Percentiles rank a stretch among this genome's conserved stretches.
Evolutionary conservation across 1,140 invertebrate genomes (phyloP).

Genomic region (Philopotamus ludificatus): DNA sequence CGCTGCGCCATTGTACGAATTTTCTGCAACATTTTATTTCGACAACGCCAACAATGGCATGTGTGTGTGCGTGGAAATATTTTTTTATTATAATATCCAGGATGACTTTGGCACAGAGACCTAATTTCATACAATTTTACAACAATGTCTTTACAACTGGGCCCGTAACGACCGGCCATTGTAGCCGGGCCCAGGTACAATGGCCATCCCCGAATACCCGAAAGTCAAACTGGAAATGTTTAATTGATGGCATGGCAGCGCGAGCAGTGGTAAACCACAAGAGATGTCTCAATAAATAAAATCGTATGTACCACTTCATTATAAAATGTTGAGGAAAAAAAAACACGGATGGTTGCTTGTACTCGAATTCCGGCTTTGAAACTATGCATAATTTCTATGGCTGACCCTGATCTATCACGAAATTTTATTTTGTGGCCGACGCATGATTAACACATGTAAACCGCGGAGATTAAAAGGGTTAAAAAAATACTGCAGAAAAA

Average conservation of each 20-base stretch:
- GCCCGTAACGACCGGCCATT: conserved; percentile 32
- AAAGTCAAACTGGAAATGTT: conserved; percentile 29
- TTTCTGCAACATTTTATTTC: conserved; percentile 42
- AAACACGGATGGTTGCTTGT: too few relatives aligned
- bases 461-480: too few relatives aligned
- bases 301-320: background rate
- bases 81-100: conserved; percentile 12
- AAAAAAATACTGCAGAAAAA: too few relatives aligned
- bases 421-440: too few relatives aligned
- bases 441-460: too few relatives aligned
- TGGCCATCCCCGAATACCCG: conserved; percentile 2
- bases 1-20: conserved; percentile 37
- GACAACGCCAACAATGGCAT: conserved; percentile 24
- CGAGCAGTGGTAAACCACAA: conserved; percentile 9
- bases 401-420: too few relatives aligned
- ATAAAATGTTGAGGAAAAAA: too few relatives aligned
- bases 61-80: conserved; percentile 27
- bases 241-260: conserved; percentile 33
- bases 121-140: conserved; percentile 41
- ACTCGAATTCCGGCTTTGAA: too few relatives aligned
- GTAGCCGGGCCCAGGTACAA: conserved; percentile 18
- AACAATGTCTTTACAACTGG: conserved; percentile 29
- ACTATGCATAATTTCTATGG: too few relatives aligned
- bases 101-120: conserved; percentile 39
- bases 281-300: conserved; percentile 22